These are phyloP conservation scores for Dryoscopus gambensis DNA, from an alignment of 2,113 vertebrate genomes.

Conservation along the genomic window DNA sequence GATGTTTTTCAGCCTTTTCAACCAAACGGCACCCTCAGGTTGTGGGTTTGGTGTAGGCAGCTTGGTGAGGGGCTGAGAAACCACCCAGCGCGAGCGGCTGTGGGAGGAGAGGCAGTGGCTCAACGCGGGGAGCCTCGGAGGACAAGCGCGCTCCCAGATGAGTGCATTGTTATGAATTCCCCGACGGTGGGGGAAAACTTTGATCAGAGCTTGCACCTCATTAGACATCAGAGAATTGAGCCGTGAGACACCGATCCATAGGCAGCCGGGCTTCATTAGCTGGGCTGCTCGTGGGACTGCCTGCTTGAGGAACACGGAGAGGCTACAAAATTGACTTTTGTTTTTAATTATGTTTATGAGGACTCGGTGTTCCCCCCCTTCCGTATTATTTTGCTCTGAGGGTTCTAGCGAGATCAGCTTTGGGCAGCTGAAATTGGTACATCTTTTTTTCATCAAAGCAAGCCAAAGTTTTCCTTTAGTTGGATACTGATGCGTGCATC, in stretches of 20 bases:
- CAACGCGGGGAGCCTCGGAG: not conserved
- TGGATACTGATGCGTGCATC: not conserved
- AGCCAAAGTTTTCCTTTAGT: not conserved
- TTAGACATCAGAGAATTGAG: constrained; percentile 59
- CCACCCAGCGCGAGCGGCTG: rapidly evolving
- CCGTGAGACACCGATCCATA: constrained; percentile 44
- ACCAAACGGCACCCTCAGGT: not conserved
- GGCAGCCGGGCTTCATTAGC: constrained; percentile 50
- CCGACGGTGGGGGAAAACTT: not conserved
- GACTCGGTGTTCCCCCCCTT: not conserved
- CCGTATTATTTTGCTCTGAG: not conserved
- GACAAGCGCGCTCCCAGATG: not conserved
- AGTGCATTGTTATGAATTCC: not conserved
- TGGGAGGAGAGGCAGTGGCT: not conserved
- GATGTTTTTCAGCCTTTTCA: not conserved
- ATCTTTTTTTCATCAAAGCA: not conserved
- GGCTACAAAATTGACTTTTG: constrained; percentile 29
- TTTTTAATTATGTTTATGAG: constrained; percentile 56
- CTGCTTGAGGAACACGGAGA: not conserved
- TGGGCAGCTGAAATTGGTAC: not conserved
- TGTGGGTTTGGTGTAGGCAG: not conserved
- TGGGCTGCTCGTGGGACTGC: not conserved
- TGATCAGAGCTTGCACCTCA: constrained; percentile 60
- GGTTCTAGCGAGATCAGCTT: not conserved
- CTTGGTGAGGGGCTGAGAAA: not conserved